These are phyloP conservation scores for Sarcophilus harrisii DNA, from an alignment of 2,797 vertebrate genomes.

Conservation along the genomic window DNA sequence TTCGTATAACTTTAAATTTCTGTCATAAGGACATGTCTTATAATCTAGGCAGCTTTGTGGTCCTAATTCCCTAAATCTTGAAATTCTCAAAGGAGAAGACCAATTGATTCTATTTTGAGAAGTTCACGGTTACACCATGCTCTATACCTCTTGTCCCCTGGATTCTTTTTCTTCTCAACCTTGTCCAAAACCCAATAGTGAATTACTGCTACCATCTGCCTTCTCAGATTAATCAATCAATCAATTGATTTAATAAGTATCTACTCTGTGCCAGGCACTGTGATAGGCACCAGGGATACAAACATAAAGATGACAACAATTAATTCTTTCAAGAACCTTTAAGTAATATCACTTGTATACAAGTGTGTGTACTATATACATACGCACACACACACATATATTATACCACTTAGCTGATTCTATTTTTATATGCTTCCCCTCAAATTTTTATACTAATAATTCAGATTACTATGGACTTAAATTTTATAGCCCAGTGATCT, in stretches of 20 bases:
- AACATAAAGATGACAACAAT: neutral
- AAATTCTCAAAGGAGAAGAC: neutral
- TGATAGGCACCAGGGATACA: neutral
- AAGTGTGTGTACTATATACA: too few species aligned
- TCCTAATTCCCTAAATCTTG: neutral
- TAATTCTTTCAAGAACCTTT: neutral
- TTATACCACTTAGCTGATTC: too few species aligned
- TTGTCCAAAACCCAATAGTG: neutral
- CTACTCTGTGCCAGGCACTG: neutral
- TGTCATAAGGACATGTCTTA: neutral
- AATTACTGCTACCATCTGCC: neutral
- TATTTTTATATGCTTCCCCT: too few species aligned
- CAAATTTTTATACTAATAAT: too few species aligned
- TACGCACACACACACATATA: too few species aligned
- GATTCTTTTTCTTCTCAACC: neutral
- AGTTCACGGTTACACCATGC: neutral
- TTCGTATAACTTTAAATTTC: neutral
- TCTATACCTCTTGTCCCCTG: neutral
- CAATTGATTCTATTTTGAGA: neutral
- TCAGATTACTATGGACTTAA: too few species aligned
- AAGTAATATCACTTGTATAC: too few species aligned
- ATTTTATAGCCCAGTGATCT: too few species aligned
- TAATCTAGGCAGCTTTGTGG: neutral
- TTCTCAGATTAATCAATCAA: neutral
- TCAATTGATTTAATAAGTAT: neutral